Evolutionary conservation across 2,797 vertebrate species (phyloP).

Genomic region (Florisuga fusca): DNA sequence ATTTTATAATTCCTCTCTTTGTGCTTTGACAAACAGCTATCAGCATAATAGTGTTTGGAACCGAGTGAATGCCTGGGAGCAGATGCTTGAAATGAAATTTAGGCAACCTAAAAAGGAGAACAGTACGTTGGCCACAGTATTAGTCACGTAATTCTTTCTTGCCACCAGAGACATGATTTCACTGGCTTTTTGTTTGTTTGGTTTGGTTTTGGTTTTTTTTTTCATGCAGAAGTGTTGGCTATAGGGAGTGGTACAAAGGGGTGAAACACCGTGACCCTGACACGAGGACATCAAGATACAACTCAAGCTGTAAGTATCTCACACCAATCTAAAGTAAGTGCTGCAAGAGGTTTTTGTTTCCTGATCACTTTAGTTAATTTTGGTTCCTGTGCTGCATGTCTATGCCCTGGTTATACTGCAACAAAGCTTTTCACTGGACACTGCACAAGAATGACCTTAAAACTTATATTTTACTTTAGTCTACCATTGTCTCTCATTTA

Average conservation of each 20-base stretch:
- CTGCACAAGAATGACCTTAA: neutral
- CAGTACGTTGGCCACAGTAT: neutral
- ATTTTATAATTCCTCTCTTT: constrained; percentile 43
- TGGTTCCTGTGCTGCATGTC: neutral
- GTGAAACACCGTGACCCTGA: neutral
- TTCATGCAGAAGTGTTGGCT: neutral
- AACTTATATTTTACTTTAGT: neutral
- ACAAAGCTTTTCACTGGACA: neutral
- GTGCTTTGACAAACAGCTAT: constrained; percentile 63
- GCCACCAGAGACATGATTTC: neutral
- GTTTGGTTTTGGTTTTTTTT: neutral
- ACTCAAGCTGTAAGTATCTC: neutral
- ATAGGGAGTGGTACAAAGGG: neutral
- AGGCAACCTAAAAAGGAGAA: constrained; percentile 20
- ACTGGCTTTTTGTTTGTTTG: neutral
- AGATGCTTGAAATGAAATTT: constrained; percentile 61
- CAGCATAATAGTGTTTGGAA: constrained; percentile 45
- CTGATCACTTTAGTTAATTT: neutral
- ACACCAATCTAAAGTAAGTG: neutral
- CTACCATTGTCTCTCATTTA: neutral
- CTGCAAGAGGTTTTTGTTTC: neutral
- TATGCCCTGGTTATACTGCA: neutral
- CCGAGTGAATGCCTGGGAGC: constrained; percentile 26
- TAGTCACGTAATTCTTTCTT: constrained; percentile 36
- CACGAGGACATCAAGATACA: neutral